Evolutionary conservation across 2,888 invertebrate genomes (phyloP).

Genomic region (Conus canariensis): DNA sequence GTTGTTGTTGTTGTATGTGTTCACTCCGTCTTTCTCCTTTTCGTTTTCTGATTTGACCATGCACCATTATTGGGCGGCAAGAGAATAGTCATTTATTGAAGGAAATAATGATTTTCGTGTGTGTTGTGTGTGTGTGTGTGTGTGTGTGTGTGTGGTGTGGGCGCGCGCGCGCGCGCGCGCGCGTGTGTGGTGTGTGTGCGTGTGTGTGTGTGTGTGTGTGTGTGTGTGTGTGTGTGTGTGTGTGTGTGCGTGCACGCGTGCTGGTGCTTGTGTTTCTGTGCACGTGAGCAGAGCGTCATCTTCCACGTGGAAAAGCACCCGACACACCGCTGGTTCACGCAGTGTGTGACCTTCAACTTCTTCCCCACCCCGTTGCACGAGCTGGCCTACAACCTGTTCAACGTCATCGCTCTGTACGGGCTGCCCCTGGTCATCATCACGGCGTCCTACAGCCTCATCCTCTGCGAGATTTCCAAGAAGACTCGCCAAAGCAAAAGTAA

Average conservation of each 20-base stretch:
- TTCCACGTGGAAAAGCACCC: constrained; percentile 94
- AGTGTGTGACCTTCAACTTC: constrained; percentile 93
- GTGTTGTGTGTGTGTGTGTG: neutral
- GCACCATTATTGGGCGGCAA: no score
- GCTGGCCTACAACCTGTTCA: constrained; percentile 89
- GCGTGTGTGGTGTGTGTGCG: no score
- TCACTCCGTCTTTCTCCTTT: no score
- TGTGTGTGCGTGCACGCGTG: neutral
- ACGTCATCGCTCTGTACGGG: constrained; percentile 92
- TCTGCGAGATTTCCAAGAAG: constrained; percentile 91
- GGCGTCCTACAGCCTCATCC: constrained; percentile 92
- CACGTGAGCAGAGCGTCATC: constrained; percentile 84
- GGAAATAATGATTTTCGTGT: no score
- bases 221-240: neutral
- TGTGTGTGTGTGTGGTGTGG: no score
- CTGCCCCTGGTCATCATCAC: constrained; percentile 91
- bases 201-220: neutral
- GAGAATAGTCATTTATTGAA: no score
- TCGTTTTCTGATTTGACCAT: no score
- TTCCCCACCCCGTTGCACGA: constrained; percentile 87
- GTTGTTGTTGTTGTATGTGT: no score
- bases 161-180: no score
- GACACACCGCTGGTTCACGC: constrained; percentile 89
- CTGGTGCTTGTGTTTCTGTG: neutral
- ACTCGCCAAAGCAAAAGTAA: constrained; percentile 82